Evolutionary conservation across 2,888 invertebrate species (phyloP), one percentile per base, ranked within the genome.

Genomic region (Chloromyia formosa): DNA sequence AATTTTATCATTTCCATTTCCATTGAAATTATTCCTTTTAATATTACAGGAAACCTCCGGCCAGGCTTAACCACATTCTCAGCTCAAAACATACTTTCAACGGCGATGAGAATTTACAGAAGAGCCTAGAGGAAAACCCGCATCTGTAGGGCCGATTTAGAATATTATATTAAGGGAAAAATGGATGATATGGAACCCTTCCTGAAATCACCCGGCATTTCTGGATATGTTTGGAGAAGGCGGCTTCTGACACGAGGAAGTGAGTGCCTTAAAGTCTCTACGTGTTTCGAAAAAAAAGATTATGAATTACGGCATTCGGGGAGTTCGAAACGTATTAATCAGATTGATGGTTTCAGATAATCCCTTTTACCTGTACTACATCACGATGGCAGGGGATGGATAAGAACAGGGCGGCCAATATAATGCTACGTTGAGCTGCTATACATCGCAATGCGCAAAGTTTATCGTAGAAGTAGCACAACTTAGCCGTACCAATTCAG

Each of bases 11-110:
- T 71, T 56, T 71, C 56, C 3, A 71, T 58, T 71, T 71, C 42
- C 71, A 71, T 71, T 71, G 58, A 42, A 71, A 56, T 71, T 71
- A 71, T 71, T 56, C 71, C 18, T 71, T 71, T 71, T 71, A 53
- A 60, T 60, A 60, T 60, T 23, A 60, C 22, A 60, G 3, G 27
- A 35, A 35, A 35, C 27, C 27, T 35, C 7, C 27, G 3, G 27
- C 27, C 7, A 35, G 27, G 27, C 27, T 35, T 7, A 35, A 35
- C 27, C 27, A 35, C 27, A 35, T 35, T 35, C 7, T n/a, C 18
- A 16, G 53, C 12, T 1, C 18, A 53, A 4, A 18, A 16, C 53
- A 5, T 53, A 16, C 53, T 53, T 18, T 53, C 53, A 4, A 7
- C n/a, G 12, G 18, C 27, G 27, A 35, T 35, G 27, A 35, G 27